Evolutionary conservation across 2,888 invertebrate genomes (phyloP), one percentile per base, ranked within the genome.

Genomic region (Altica lythri): DNA sequence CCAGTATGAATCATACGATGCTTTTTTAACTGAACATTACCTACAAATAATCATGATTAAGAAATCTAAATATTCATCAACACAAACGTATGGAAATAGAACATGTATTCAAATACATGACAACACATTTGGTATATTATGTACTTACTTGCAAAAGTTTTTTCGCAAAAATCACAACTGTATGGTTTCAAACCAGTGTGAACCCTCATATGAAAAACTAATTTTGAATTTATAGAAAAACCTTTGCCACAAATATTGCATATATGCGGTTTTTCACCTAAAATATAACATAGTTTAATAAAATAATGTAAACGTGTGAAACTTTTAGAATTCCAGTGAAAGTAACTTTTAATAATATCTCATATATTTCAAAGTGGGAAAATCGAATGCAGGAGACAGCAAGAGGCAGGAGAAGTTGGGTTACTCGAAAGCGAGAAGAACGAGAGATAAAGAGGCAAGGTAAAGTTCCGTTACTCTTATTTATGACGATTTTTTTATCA

Each of bases 181-280:
- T 69, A 75, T 0, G 75, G 75, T 56, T 73, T 75, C 45, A 73
- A 65, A 8, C 76, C 76, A 2, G 75, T 74, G 53, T 75, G 76
- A 3, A 68, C 67, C 30, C 75, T 58, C 68, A 70, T 73, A 55
- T 76, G 75, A 14, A 72, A 64, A 25, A 71, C 67, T 30, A 75
- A 63, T 59, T 72, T 73, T 2, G 68, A 68, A 53, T 70, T 72
- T 16, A 72, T 71, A 1, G 68, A 54, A 53, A 72, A 74, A 18
- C 62, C 64, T 65, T 75, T 76, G 2, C 72, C 73, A 57, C 76
- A 76, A 19, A 74, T 65, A 14, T 60, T 68, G 53, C 75, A 76
- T 18, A 67, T 60, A 60, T 70, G 70, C n/a, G 70, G 67, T 62
- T 72, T 74, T 55, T 70, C 68, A 18, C 71, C 73, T 72, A 52